A percentile compares a stretch with the other conserved stretches of the same genome.
phyloP scores from a whole-genome alignment of 2,888 invertebrate genomes.

The Heliothis peltigera region DNA sequence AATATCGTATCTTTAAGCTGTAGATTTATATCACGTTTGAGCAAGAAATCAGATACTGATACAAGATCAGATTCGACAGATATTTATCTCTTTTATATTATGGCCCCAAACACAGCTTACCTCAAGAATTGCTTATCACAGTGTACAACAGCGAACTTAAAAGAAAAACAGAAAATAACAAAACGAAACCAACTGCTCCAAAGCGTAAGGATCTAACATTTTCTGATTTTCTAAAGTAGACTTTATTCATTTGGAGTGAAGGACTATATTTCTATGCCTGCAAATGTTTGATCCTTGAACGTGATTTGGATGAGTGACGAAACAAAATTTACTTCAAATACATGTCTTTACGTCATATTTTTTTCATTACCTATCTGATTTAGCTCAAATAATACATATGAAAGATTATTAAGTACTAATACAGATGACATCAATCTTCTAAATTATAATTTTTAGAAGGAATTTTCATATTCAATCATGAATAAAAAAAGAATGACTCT shows the following conservation, averaged over 20 bases:
- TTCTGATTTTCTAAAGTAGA: constrained; percentile 13
- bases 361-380: neutral
- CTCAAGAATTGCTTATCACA: constrained; percentile 64
- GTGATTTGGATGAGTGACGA: constrained; percentile 60
- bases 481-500: too few species aligned
- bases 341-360: constrained; percentile 55
- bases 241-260: constrained; percentile 9
- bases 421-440: neutral
- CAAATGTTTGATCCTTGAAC: constrained; percentile 61
- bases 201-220: constrained; percentile 71
- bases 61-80: too few species aligned
- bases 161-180: constrained; percentile 57
- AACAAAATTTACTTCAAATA: constrained; percentile 37
- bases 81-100: too few species aligned
- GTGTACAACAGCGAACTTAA: constrained; percentile 72
- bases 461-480: neutral
- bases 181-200: constrained; percentile 67
- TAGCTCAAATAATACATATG: too few species aligned
- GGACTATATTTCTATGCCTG: constrained; percentile 32
- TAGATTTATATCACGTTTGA: neutral
- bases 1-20: neutral
- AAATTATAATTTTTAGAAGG: neutral
- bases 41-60: too few species aligned
- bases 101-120: constrained; percentile 64
- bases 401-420: neutral